Percentiles rank a stretch among this genome's conserved stretches.
phyloP scores from a whole-genome alignment of 2,888 invertebrate genomes.

The Ditula angustiorana region DNA sequence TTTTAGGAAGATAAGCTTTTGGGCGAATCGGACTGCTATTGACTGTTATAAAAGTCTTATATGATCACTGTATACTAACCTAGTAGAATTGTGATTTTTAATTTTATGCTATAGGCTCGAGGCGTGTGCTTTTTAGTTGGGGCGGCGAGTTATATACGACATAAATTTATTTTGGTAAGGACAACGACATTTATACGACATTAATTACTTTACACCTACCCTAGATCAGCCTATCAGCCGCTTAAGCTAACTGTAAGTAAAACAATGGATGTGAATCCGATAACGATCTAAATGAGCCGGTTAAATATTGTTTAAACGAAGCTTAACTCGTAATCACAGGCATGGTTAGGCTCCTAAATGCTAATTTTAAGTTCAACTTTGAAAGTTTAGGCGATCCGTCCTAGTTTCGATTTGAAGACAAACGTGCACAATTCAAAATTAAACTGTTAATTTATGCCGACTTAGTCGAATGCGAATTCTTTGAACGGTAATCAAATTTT shows the following conservation, averaged over 20 bases:
- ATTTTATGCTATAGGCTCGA: too few species aligned
- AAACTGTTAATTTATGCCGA: neutral
- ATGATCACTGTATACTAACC: too few species aligned
- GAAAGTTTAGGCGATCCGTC: slow-evolving; percentile 1
- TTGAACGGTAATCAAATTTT: slow-evolving; percentile 8
- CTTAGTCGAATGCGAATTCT: neutral
- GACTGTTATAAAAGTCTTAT: too few species aligned
- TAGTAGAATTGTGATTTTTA: too few species aligned
- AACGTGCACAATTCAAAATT: slow-evolving; percentile 4
- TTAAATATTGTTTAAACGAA: slow-evolving; percentile 58
- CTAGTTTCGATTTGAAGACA: slow-evolving; percentile 9
- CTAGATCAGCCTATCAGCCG: slow-evolving; percentile 33
- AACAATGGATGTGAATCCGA: slow-evolving; percentile 60
- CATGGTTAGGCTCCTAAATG: slow-evolving; percentile 34
- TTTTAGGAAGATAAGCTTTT: too few species aligned
- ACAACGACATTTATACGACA: neutral
- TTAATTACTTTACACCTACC: slow-evolving; percentile 33
- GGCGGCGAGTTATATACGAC: too few species aligned
- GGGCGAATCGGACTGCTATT: too few species aligned
- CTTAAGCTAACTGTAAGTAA: slow-evolving; percentile 41
- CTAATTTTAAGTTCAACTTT: slow-evolving; percentile 28
- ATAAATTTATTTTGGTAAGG: neutral
- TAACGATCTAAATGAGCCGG: slow-evolving; percentile 62
- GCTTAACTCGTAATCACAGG: slow-evolving; percentile 46
- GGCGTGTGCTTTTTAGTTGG: too few species aligned